phyloP scores from a whole-genome alignment of 2,797 vertebrate species.

The Takifugu rubripes region DNA sequence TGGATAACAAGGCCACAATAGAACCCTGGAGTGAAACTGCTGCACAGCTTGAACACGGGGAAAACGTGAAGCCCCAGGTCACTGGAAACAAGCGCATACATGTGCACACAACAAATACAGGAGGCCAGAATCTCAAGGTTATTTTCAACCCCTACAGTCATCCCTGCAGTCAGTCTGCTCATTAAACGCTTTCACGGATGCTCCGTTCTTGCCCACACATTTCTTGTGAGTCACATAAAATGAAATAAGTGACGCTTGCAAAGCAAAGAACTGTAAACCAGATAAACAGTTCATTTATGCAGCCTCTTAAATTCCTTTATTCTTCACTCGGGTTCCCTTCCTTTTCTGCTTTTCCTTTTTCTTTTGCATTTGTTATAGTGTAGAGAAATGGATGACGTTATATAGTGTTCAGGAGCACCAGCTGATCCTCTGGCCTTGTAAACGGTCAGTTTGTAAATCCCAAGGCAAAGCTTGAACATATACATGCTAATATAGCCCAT shows the following conservation, averaged over 20 bases:
- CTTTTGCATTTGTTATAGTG: background rate
- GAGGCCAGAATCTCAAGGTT: conserved; percentile 22
- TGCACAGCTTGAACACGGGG: conserved; percentile 37
- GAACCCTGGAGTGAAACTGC: conserved; percentile 39
- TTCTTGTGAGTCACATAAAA: background rate
- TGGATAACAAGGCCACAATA: conserved; percentile 36
- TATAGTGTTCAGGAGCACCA: background rate
- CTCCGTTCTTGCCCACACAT: background rate
- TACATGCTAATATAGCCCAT: background rate
- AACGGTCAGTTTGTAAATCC: background rate
- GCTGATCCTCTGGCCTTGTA: background rate
- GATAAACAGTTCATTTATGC: background rate
- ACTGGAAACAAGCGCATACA: background rate
- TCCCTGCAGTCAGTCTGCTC: conserved; percentile 3
- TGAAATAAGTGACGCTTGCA: background rate
- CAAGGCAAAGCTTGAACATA: background rate
- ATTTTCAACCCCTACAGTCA: conserved; percentile 2
- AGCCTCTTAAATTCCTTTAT: background rate
- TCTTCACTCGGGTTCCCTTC: background rate
- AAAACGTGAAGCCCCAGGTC: conserved; percentile 21
- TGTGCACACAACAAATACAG: conserved; percentile 11
- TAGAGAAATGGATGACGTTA: background rate
- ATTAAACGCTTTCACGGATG: background rate
- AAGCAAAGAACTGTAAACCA: background rate
- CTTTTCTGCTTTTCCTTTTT: background rate